Conservation (phyloP, 1,140 invertebrate genomes). For the Campoletis sonorensis region DNA sequence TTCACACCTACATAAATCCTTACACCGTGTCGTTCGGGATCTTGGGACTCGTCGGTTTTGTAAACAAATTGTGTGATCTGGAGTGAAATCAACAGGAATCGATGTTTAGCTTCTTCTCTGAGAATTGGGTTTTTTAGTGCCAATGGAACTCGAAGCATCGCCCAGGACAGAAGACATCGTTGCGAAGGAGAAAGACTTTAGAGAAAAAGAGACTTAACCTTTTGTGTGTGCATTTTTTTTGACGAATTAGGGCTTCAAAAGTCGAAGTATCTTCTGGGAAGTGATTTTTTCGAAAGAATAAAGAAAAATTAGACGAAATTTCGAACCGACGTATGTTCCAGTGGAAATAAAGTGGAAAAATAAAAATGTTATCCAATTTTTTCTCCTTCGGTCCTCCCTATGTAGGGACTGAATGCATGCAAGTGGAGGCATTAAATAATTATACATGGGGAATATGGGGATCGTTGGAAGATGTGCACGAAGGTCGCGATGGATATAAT, state of each 20-base stretch:
- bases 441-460: too few species aligned
- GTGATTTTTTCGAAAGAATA: too few species aligned
- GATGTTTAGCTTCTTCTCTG: background rate
- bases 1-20: constrained; percentile 18
- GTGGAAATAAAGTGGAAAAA: too few species aligned
- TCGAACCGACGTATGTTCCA: too few species aligned
- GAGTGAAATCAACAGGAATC: background rate
- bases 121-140: background rate
- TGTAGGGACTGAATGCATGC: background rate
- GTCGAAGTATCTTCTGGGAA: too few species aligned
- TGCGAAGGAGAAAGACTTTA: background rate
- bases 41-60: constrained; percentile 28
- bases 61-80: constrained; percentile 19
- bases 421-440: background rate
- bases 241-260: too few species aligned
- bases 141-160: background rate
- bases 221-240: too few species aligned
- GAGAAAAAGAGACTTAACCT: too few species aligned
- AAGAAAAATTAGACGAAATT: too few species aligned
- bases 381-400: background rate
- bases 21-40: constrained; percentile 36
- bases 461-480: background rate
- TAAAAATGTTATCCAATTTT: too few species aligned
- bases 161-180: background rate
- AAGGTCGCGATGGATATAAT: background rate